phyloP scores from a whole-genome alignment of 2,888 invertebrate genomes.

The Anoncus sp. region DNA sequence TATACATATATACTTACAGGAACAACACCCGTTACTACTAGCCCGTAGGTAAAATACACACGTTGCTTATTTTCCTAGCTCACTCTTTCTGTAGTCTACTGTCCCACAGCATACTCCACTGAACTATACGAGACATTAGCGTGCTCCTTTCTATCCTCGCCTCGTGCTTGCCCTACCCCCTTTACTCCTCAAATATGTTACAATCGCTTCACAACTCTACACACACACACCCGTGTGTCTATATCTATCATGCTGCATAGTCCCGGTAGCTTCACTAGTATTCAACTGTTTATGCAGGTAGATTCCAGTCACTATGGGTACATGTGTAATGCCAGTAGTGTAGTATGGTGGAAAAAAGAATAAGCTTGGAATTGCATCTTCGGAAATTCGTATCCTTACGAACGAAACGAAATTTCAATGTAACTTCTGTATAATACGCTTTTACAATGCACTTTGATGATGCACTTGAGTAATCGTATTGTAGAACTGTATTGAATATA shows the following conservation, averaged over 20 bases:
- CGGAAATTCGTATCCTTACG: neutral
- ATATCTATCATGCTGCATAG: neutral
- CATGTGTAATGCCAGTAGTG: slow-evolving; percentile 14
- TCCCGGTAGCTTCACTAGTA: neutral
- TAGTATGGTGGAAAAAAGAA: neutral
- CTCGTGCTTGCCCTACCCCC: slow-evolving; percentile 9
- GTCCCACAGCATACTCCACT: slow-evolving; percentile 57
- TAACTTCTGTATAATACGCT: neutral
- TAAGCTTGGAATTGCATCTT: too few relatives aligned
- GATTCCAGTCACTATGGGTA: slow-evolving; percentile 15
- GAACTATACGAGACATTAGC: slow-evolving; percentile 46
- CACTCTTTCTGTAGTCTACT: slow-evolving; percentile 45
- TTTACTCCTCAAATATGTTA: slow-evolving; percentile 51
- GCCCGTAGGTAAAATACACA: neutral
- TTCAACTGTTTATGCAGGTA: slow-evolving; percentile 15
- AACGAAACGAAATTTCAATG: neutral
- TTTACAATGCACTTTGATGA: neutral
- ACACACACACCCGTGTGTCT: neutral
- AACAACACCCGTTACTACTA: slow-evolving; percentile 28
- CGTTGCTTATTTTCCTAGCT: slow-evolving; percentile 28
- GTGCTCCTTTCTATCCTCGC: slow-evolving; percentile 53
- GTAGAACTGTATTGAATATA: too few relatives aligned
- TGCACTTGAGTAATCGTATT: neutral
- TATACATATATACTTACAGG: neutral
- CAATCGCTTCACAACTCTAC: slow-evolving; percentile 6